Evolutionary conservation across 2,797 vertebrate species (phyloP), one percentile per base, ranked within the genome.

Genomic region (Chelmon rostratus): DNA sequence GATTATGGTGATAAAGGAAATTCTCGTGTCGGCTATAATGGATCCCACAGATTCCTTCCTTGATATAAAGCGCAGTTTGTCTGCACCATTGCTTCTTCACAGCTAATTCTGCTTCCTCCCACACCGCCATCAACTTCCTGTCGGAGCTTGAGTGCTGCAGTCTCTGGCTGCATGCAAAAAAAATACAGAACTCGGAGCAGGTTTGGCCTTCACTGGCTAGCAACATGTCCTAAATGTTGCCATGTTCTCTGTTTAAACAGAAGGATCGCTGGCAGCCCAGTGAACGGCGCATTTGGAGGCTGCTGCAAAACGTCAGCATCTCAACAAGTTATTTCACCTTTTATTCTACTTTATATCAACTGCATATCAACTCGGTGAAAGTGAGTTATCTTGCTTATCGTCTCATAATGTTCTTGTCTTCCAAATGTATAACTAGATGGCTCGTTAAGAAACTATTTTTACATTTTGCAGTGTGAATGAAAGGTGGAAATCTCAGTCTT

Each of bases 1-100:
- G 37, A 74, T 88, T 83, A 78, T 7, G 16, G 47, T 67, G 86
- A 92, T 89, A 89, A 84, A 75, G 42, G 37, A 46, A 75, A 62
- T 76, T 88, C 53, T 70, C 11, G 38, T 33, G 61, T 50, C 7
- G 23, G 47, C 68, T 68, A 71, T 76, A 70, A 80, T 61, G 65
- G n/a, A 67, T 63, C 53, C 73, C 5, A 67, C 50, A 50, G 46
- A 82, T 82, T 76, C 79, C 38, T 40, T 47, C 37, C 31, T 37
- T 38, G 66, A 80, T 80, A 76, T 78, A 57, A 31, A 71, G 57
- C 15, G 53, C n/a, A 74, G 19, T 68, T 80, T 78, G 62, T 79
- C 74, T 70, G 71, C 66, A 81, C 71, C 59, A 77, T 61, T 57
- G 35, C 75, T 70, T 76, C 76, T 85, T 80, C 52, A 73, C 67